Conservation (phyloP, 2,888 invertebrate species). For the Leptopterna dolabrata region DNA sequence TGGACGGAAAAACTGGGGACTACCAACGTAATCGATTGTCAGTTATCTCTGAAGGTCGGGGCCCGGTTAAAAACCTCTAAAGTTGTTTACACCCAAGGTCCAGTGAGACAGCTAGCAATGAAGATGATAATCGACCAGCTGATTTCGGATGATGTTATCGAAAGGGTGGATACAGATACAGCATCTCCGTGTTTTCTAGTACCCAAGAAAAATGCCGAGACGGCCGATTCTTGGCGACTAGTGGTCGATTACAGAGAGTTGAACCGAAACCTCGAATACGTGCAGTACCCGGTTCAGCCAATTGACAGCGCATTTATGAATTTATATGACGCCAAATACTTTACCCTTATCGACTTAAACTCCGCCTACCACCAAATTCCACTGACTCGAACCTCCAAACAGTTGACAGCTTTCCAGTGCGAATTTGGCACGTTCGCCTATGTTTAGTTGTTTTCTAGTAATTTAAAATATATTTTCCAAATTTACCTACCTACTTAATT, state of each 20-base stretch:
- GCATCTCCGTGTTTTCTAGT: slow-evolving; percentile 32
- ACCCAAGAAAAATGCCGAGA: not conserved
- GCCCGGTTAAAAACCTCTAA: not conserved
- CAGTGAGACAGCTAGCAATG: slow-evolving; percentile 1
- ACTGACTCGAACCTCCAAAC: too few species aligned
- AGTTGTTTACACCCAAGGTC: slow-evolving; percentile 19
- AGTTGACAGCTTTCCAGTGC: too few species aligned
- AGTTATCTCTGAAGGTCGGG: slow-evolving; percentile 1
- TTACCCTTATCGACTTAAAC: slow-evolving; percentile 47
- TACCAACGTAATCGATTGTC: not conserved
- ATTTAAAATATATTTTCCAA: too few species aligned
- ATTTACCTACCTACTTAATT: too few species aligned
- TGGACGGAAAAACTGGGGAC: not conserved
- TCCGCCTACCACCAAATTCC: too few species aligned
- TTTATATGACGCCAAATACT: not conserved
- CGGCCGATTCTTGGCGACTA: slow-evolving; percentile 45
- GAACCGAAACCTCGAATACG: not conserved
- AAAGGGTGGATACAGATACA: not conserved
- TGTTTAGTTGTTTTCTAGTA: too few species aligned
- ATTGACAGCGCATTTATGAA: slow-evolving; percentile 43
- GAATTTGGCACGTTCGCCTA: too few species aligned
- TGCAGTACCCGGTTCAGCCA: slow-evolving; percentile 20
- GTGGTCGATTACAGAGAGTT: slow-evolving; percentile 59
- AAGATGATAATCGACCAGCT: not conserved
- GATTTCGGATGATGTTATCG: slow-evolving; percentile 5